Conservation (phyloP, 2,888 invertebrate genomes). For the Aphelenchoides bicaudatus region DNA sequence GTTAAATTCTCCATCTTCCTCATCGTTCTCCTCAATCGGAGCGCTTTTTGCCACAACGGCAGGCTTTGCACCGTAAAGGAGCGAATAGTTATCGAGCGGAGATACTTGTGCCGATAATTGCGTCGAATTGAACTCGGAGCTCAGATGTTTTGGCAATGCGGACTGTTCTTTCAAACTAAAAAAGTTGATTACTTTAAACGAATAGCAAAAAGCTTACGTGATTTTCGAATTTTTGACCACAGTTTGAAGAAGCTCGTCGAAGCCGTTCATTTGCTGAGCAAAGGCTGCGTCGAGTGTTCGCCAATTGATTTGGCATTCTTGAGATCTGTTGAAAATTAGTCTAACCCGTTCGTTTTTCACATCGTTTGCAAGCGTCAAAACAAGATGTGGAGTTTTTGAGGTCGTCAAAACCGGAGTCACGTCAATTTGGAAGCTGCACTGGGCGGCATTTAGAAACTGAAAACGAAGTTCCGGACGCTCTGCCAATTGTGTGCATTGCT, state of each 20-base stretch:
- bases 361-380: conserved; percentile 9
- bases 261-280: not conserved
- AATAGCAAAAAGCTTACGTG: too few species aligned
- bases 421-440: conserved; percentile 11
- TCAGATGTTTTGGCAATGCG: too few species aligned
- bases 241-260: conserved; percentile 6
- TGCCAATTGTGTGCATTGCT: not conserved
- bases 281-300: not conserved
- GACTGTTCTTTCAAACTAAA: too few species aligned
- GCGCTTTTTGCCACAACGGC: not conserved
- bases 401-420: conserved; percentile 5
- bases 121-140: conserved; percentile 8
- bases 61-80: not conserved
- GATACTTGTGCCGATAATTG: conserved; percentile 3
- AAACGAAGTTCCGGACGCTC: conserved; percentile 17
- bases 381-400: conserved; percentile 1
- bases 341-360: conserved; percentile 2
- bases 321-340: conserved; percentile 17
- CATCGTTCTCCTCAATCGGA: conserved; percentile 18
- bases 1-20: too few species aligned
- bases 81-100: conserved; percentile 5
- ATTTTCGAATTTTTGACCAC: conserved; percentile 9
- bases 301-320: conserved; percentile 5
- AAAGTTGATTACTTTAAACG: too few species aligned
- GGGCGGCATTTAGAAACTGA: conserved; percentile 20